Percentiles rank a stretch among this genome's conserved stretches.
Evolutionary conservation across 2,797 vertebrate species (phyloP).

Genomic region (Euphonia xanthogaster): DNA sequence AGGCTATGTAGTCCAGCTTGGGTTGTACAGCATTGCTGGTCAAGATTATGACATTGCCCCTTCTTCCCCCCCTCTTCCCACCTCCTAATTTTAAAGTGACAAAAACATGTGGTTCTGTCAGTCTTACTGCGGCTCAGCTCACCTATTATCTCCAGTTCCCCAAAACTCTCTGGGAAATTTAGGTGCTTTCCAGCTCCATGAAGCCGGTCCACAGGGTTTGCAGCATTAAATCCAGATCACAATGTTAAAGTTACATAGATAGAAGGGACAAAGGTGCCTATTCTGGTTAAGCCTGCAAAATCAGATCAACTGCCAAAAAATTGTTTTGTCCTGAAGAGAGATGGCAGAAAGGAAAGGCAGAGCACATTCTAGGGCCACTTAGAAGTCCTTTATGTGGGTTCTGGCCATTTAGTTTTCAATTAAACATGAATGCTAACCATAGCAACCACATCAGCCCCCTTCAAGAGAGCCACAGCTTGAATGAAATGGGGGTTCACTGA

Average conservation of each 20-base stretch:
- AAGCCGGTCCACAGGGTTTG: background rate
- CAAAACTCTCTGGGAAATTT: background rate
- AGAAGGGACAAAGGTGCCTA: background rate
- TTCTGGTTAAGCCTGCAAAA: background rate
- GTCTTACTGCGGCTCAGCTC: background rate
- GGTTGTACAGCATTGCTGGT: background rate
- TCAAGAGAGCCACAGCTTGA: constrained; percentile 4
- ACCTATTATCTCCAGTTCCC: background rate
- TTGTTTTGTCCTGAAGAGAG: background rate
- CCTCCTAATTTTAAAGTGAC: background rate
- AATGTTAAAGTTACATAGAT: background rate
- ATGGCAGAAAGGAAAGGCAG: background rate
- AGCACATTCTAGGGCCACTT: constrained; percentile 12
- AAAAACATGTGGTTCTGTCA: background rate
- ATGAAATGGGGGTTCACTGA: constrained; percentile 29
- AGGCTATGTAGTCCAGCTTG: background rate
- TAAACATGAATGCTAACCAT: constrained; percentile 70
- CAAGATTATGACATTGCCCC: background rate
- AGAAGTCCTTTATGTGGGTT: constrained; percentile 45
- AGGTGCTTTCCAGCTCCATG: background rate
- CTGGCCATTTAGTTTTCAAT: constrained; percentile 66
- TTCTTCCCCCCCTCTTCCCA: background rate
- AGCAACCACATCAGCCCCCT: constrained; percentile 61
- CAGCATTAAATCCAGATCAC: background rate
- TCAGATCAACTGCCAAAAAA: background rate